Evolutionary conservation across 23 tunicate genomes (phyloP), one percentile per base, ranked within the genome.

Genomic region (Phallusia fumigata): DNA sequence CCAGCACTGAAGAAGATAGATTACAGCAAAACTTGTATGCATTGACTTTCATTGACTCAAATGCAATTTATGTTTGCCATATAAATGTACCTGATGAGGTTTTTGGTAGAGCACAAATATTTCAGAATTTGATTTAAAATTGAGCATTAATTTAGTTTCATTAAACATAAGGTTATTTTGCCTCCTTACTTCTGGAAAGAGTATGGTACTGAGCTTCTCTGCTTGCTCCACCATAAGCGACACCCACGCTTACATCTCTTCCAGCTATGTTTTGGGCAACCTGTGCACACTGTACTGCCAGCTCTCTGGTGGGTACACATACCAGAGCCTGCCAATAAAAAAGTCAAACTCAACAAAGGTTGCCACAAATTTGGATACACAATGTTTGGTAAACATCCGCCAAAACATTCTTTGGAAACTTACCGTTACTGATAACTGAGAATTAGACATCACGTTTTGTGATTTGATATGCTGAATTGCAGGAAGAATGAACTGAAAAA

Each of bases 281-380:
- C 44, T 79, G 35, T 16, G 65, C 80, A 76, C 93, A 83, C 76
- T 97, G 99, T 34, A 82, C 86, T 6, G 99, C 99, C 58, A 97
- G 83, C 75, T 97, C 99, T 5, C 99, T 65, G 28, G 99, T 97
- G 0, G 99, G 99, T 31, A 90, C 86, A 10, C 93, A 44, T n/a
- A 97, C 97, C 18, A 97, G 36, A 19, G 89, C 97, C 98, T 94
- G 3, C 28, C 8, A 13, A 58, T 16, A 58, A 24, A 58, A 58
- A 58, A 58, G 8, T n/a, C n/a, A n/a, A n/a, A n/a, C n/a, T n/a
- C n/a, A n/a, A n/a, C n/a, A n/a, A n/a, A n/a, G n/a, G 10, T 40
- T 40, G 47, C 10, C 47, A 40, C 47, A 40, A 5, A 40, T 40
- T 3, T 3, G 10, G 10, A 3, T 40, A 40, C 47, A 40, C 47